Conservation (phyloP, 2,888 invertebrate species). For the Clunio marinus region DNA sequence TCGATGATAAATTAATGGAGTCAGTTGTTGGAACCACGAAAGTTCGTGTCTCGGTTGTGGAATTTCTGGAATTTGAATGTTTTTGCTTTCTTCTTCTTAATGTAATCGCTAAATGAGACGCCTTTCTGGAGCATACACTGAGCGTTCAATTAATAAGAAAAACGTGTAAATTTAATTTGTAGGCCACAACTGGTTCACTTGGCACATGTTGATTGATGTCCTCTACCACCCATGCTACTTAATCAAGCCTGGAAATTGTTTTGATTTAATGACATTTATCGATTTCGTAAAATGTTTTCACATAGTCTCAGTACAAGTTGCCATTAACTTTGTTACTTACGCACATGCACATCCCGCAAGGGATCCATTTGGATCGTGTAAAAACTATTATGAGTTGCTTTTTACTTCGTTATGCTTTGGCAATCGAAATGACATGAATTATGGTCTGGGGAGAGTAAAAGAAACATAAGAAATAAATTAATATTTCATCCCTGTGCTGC, state of each 20-base stretch:
- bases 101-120: not conserved
- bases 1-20: slow-evolving; percentile 35
- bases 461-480: slow-evolving; percentile 38
- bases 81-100: not conserved
- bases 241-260: slow-evolving; percentile 26
- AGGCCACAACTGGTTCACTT: not conserved
- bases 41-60: not conserved
- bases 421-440: slow-evolving; percentile 25
- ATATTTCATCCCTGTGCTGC: slow-evolving; percentile 25
- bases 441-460: not conserved
- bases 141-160: not conserved
- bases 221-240: slow-evolving; percentile 22
- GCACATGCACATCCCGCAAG: not conserved
- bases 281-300: not conserved
- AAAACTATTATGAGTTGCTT: slow-evolving; percentile 36
- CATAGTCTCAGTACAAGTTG: not conserved
- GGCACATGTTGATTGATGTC: slow-evolving; percentile 26
- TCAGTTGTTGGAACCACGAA: not conserved
- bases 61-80: not conserved
- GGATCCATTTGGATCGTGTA: slow-evolving; percentile 24
- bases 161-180: slow-evolving; percentile 31
- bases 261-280: slow-evolving; percentile 38
- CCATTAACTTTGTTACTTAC: not conserved
- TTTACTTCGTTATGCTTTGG: not conserved
- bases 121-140: no score